These are phyloP conservation scores for Neotoxoptera formosana DNA, from an alignment of 1,140 invertebrate species.

Conservation along the genomic window DNA sequence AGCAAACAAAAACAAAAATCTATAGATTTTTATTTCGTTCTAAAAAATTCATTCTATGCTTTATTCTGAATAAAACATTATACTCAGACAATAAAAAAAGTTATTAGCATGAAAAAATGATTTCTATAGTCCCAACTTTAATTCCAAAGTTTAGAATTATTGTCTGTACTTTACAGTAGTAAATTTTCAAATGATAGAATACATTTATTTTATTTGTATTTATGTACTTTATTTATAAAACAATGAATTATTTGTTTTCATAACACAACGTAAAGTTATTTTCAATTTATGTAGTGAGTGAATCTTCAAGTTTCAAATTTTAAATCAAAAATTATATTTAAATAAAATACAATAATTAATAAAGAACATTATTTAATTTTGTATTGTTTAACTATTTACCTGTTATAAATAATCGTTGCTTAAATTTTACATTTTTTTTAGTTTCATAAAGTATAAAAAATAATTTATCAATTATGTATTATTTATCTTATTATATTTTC, in stretches of 20 bases:
- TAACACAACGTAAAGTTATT: neutral
- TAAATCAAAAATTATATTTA: neutral
- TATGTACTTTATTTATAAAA: neutral
- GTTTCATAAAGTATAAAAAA: neutral
- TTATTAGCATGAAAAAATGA: slow-evolving; percentile 23
- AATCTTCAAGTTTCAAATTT: neutral
- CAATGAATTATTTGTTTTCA: neutral
- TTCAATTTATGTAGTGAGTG: neutral
- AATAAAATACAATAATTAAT: neutral
- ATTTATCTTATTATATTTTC: neutral
- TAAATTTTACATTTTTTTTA: no score
- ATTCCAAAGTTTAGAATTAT: neutral
- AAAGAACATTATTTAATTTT: neutral
- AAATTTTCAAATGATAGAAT: neutral
- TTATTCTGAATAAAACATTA: neutral
- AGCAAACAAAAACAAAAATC: neutral
- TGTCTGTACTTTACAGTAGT: neutral
- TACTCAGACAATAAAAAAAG: slow-evolving; percentile 29
- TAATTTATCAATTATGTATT: neutral
- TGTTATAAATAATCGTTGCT: no score
- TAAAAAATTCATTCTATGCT: slow-evolving; percentile 1
- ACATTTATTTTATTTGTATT: neutral
- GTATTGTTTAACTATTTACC: no score
- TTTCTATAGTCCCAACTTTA: slow-evolving; percentile 17
- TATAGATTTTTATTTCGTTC: slow-evolving; percentile 6